Percentiles rank a stretch among this genome's conserved stretches.
Conservation (phyloP, 1,140 invertebrate genomes). For the Zaprionus tsacasi region DNA sequence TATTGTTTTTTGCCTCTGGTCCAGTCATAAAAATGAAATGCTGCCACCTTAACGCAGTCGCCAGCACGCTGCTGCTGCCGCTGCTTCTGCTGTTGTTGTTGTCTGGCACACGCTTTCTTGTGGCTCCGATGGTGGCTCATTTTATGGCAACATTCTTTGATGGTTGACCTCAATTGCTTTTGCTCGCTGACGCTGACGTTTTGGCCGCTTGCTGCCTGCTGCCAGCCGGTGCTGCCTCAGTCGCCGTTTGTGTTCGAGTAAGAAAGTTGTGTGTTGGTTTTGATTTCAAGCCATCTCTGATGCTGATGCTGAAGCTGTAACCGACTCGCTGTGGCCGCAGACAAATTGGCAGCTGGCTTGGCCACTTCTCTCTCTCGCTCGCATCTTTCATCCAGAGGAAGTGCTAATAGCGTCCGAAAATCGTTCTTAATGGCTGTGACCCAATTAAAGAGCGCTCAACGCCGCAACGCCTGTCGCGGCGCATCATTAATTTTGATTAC, state of each 20-base stretch:
- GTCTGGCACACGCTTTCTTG: constrained; percentile 71
- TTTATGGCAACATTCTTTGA: constrained; percentile 83
- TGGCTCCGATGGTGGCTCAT: constrained; percentile 63
- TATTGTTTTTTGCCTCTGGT: constrained; percentile 51
- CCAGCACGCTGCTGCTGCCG: constrained; percentile 17
- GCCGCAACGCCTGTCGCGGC: constrained; percentile 50
- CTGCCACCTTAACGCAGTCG: constrained; percentile 45
- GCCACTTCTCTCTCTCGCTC: background rate
- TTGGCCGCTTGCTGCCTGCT: constrained; percentile 59
- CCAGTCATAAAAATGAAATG: constrained; percentile 78
- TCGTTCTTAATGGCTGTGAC: constrained; percentile 75
- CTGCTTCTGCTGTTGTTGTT: constrained; percentile 29
- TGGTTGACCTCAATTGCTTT: constrained; percentile 80
- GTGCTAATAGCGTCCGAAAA: constrained; percentile 81
- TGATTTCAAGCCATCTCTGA: constrained; percentile 47
- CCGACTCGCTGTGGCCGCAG: constrained; percentile 54
- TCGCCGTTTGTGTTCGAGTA: constrained; percentile 41
- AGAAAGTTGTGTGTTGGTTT: constrained; percentile 65
- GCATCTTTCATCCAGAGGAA: constrained; percentile 56
- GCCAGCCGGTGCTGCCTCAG: constrained; percentile 22
- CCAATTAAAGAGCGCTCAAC: constrained; percentile 65
- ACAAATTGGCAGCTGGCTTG: constrained; percentile 73
- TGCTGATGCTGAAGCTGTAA: constrained; percentile 15
- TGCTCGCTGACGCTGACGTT: constrained; percentile 67
- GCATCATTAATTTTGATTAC: constrained; percentile 78